These are phyloP conservation scores for Seriola dumerili DNA, from an alignment of 2,113 vertebrate genomes.

Conservation along the genomic window DNA sequence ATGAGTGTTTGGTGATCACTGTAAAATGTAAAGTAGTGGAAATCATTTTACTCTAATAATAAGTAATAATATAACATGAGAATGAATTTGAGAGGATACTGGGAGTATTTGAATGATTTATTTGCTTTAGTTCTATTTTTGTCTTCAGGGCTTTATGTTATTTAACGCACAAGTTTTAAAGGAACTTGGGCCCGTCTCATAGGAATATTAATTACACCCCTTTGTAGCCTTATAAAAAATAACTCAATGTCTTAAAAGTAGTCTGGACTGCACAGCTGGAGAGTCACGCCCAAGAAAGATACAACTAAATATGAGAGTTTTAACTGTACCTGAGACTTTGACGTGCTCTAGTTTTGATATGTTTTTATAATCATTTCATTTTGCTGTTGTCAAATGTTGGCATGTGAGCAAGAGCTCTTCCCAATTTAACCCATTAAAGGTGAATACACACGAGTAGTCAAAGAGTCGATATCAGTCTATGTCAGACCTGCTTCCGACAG, in stretches of 20 bases:
- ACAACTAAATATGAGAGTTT: neutral
- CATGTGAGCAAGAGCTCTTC: no score
- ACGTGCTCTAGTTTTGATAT: neutral
- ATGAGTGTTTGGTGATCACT: neutral
- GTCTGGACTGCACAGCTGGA: neutral
- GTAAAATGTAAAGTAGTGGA: neutral
- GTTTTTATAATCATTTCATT: neutral
- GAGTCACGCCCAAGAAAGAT: neutral
- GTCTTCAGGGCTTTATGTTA: neutral
- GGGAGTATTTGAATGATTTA: conserved; percentile 11
- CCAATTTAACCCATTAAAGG: conserved; percentile 10
- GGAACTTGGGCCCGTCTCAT: conserved; percentile 28
- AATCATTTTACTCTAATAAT: neutral
- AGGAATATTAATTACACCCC: conserved; percentile 38
- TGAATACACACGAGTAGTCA: neutral
- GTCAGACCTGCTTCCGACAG: neutral
- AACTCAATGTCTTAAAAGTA: conserved; percentile 16
- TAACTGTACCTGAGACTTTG: neutral
- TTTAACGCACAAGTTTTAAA: conserved; percentile 19
- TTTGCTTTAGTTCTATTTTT: conserved; percentile 24
- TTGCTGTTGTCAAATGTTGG: neutral
- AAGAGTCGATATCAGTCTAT: neutral
- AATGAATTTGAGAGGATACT: neutral
- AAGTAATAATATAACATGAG: neutral
- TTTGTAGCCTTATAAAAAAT: conserved; percentile 35